Percentiles rank a stretch among this genome's conserved stretches.
phyloP scores from a whole-genome alignment of 2,888 invertebrate species.

The Enchytraeus crypticus region DNA sequence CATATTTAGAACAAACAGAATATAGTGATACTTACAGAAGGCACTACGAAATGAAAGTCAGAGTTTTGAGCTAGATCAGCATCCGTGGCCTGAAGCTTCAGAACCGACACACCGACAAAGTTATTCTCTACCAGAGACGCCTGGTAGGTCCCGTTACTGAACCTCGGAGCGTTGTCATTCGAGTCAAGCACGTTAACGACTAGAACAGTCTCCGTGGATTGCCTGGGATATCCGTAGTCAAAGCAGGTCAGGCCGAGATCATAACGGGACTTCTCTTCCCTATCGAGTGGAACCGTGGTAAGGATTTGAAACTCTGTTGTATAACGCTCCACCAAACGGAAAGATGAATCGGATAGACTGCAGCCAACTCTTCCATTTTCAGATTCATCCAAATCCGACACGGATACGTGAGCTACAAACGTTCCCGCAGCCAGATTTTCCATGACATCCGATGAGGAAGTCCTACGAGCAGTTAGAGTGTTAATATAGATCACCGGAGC shows the following conservation, averaged over 20 bases:
- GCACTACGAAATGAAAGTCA: conserved; percentile 16
- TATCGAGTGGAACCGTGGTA: conserved; percentile 7
- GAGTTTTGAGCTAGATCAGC: conserved; percentile 14
- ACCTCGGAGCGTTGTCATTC: conserved; percentile 17
- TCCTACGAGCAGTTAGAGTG: conserved; percentile 7
- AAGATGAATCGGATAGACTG: conserved; percentile 10
- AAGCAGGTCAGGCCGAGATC: conserved; percentile 6
- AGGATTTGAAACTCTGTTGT: conserved; percentile 15
- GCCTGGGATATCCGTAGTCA: conserved; percentile 5
- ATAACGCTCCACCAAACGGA: conserved; percentile 8
- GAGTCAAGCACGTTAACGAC: conserved; percentile 13
- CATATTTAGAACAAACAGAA: too few species aligned
- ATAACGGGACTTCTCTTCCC: conserved; percentile 8
- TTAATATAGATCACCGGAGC: conserved; percentile 8
- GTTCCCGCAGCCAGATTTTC: conserved; percentile 17
- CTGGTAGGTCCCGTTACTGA: conserved; percentile 5
- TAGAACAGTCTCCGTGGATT: not conserved
- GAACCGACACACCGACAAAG: conserved; percentile 14
- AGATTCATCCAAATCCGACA: conserved; percentile 12
- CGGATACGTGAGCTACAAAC: conserved; percentile 17
- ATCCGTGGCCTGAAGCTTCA: conserved; percentile 21
- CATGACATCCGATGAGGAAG: conserved; percentile 7
- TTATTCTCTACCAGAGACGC: conserved; percentile 11
- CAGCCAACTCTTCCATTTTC: conserved; percentile 14
- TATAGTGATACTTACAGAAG: not conserved